A percentile compares a stretch with the other conserved stretches of the same genome.
Conservation (phyloP, 1,140 invertebrate genomes). For the honey bee (Apis mellifera) region Amel_HAv3.1 CM009940.2:7905001-7905500, state of each 20-base stretch:
- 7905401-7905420: constrained; percentile 13
- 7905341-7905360: constrained; percentile 46
- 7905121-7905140: constrained; percentile 56
- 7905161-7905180: background rate
- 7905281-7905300: constrained; percentile 27
- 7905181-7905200: constrained; percentile 1
- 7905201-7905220: constrained; percentile 32
- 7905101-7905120: constrained; percentile 42
- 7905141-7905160: constrained; percentile 30
- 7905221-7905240: background rate
- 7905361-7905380: background rate
- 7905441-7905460: constrained; percentile 49
- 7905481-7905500: constrained; percentile 28
- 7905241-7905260: constrained; percentile 28
- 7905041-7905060: constrained; percentile 69
- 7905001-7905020: constrained; percentile 39
- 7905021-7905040: constrained; percentile 66
- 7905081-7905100: constrained; percentile 68
- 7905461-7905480: constrained; percentile 42
- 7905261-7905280: constrained; percentile 35
- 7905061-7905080: constrained; percentile 74
- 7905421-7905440: constrained; percentile 56
- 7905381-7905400: background rate
- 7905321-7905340: constrained; percentile 47
- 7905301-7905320: background rate